Percentiles rank a stretch among this genome's conserved stretches.
phyloP scores from a whole-genome alignment of 2,888 invertebrate species.

The Spodoptera picta region DNA sequence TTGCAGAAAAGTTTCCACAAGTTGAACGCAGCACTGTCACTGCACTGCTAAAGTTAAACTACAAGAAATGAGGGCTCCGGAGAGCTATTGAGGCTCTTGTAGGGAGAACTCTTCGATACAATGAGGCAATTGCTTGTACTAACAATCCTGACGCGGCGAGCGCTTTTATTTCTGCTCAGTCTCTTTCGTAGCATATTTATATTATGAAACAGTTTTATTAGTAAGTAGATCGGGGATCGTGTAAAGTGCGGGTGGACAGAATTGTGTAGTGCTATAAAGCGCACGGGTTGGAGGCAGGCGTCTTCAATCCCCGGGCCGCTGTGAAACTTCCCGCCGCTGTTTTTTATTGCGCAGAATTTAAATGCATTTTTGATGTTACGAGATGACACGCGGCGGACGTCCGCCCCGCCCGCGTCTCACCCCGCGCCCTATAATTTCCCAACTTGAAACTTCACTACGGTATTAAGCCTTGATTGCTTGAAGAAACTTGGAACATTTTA shows the following conservation, averaged over 20 bases:
- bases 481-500: constrained; percentile 88
- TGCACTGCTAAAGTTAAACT: constrained; percentile 57
- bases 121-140: constrained; percentile 73
- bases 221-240: constrained; percentile 68
- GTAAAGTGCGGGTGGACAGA: constrained; percentile 69
- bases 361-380: constrained; percentile 90
- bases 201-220: constrained; percentile 66
- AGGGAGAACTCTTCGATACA: constrained; percentile 66
- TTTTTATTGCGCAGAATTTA: constrained; percentile 89
- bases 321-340: constrained; percentile 86
- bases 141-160: constrained; percentile 61
- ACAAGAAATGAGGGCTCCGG: constrained; percentile 60
- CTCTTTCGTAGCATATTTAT: constrained; percentile 40
- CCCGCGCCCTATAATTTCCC: constrained; percentile 87
- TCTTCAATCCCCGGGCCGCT: constrained; percentile 83
- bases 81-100: constrained; percentile 60
- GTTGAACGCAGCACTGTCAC: constrained; percentile 26
- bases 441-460: constrained; percentile 88
- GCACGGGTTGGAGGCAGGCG: constrained; percentile 71
- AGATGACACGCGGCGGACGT: constrained; percentile 89
- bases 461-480: constrained; percentile 89
- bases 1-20: constrained; percentile 29
- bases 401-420: constrained; percentile 72
- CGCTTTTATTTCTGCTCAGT: constrained; percentile 36
- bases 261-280: constrained; percentile 77